phyloP scores from a whole-genome alignment of 2,888 invertebrate genomes.

The Drosophila fungiperda region DNA sequence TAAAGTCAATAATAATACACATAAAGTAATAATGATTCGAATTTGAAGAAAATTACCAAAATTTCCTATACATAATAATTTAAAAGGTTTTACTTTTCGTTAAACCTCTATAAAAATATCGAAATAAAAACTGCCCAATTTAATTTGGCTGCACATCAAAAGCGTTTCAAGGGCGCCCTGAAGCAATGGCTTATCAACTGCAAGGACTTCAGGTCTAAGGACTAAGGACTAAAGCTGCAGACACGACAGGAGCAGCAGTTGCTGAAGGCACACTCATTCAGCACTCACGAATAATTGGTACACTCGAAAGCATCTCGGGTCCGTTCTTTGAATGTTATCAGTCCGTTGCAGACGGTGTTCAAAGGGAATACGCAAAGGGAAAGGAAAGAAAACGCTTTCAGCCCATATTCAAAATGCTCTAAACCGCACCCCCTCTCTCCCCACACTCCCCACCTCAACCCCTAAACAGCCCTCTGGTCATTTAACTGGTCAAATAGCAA shows the following conservation, averaged over 20 bases:
- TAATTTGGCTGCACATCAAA: constrained; percentile 60
- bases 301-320: constrained; percentile 50
- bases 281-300: constrained; percentile 75
- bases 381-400: constrained; percentile 44
- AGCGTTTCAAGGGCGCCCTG: constrained; percentile 26
- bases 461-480: constrained; percentile 47
- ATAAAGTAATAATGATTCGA: not conserved
- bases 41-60: not conserved
- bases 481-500: constrained; percentile 63
- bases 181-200: constrained; percentile 14
- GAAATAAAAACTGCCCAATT: constrained; percentile 13
- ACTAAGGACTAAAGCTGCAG: not conserved
- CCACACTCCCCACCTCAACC: not conserved
- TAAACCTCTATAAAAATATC: not conserved
- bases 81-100: not conserved
- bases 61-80: not conserved
- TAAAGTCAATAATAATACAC: not conserved
- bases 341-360: constrained; percentile 64
- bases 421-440: not conserved
- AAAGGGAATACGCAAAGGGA: constrained; percentile 20
- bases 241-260: constrained; percentile 6
- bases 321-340: constrained; percentile 72
- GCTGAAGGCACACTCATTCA: constrained; percentile 13
- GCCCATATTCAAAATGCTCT: constrained; percentile 69
- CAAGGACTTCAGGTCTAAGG: not conserved